Conservation (phyloP, 2,888 invertebrate species). For the Copidosoma aretas region DNA sequence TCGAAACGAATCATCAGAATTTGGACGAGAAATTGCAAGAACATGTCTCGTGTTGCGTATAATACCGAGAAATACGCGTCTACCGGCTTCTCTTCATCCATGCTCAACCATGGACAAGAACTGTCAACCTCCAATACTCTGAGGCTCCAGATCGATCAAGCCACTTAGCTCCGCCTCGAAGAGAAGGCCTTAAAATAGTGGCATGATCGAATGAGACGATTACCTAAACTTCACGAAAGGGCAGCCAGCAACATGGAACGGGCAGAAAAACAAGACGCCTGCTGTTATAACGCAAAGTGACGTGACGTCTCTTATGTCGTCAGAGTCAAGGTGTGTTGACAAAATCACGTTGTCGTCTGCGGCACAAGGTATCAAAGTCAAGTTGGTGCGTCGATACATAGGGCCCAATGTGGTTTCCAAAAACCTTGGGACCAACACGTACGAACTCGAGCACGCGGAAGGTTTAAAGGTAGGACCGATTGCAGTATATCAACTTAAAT, state of each 20-base stretch:
- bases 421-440: no score
- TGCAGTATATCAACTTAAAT: no score
- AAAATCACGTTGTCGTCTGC: background rate
- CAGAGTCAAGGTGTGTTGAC: background rate
- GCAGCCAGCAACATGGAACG: background rate
- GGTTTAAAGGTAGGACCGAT: no score
- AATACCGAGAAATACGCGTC: slow-evolving; percentile 23
- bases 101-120: no score
- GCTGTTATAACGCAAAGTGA: background rate
- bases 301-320: background rate
- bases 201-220: background rate
- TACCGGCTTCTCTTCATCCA: slow-evolving; percentile 32
- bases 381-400: background rate
- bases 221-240: no score
- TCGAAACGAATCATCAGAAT: no score
- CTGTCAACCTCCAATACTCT: background rate
- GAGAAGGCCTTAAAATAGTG: background rate
- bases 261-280: background rate
- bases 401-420: background rate
- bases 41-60: slow-evolving; percentile 37
- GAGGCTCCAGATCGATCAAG: no score
- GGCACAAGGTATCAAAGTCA: background rate
- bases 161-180: background rate
- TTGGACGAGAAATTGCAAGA: slow-evolving; percentile 39
- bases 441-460: no score